phyloP scores from a whole-genome alignment of 1,140 invertebrate genomes.

The Saccostrea cuccullata region DNA sequence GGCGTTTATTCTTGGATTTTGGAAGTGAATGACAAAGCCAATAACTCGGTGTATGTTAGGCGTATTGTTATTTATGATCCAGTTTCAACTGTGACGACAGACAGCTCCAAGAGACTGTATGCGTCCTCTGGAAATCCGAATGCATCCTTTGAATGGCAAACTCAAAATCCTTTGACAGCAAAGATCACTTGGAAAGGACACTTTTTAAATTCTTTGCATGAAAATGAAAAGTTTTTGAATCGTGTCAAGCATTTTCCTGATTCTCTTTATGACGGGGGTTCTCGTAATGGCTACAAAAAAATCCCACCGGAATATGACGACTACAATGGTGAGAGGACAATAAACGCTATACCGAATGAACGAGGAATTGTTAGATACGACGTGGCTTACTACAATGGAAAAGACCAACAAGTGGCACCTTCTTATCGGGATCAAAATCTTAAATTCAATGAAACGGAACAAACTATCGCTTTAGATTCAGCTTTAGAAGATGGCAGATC shows the following conservation, averaged over 20 bases:
- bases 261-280: slow-evolving; percentile 37
- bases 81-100: too few species aligned
- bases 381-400: not conserved
- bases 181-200: slow-evolving; percentile 26
- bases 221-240: slow-evolving; percentile 45
- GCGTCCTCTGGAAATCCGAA: slow-evolving; percentile 44
- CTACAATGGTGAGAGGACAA: slow-evolving; percentile 46
- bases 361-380: slow-evolving; percentile 55
- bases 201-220: slow-evolving; percentile 53
- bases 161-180: not conserved
- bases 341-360: slow-evolving; percentile 47
- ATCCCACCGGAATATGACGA: slow-evolving; percentile 41
- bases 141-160: slow-evolving; percentile 36
- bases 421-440: not conserved
- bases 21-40: slow-evolving; percentile 61
- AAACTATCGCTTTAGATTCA: not conserved
- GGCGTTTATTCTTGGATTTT: slow-evolving; percentile 62
- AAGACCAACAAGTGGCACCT: not conserved
- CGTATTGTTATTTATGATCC: slow-evolving; percentile 59
- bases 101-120: not conserved
- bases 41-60: slow-evolving; percentile 59
- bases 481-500: slow-evolving; percentile 14
- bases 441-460: too few species aligned
- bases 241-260: slow-evolving; percentile 45
- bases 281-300: slow-evolving; percentile 42